A percentile compares a stretch with the other conserved stretches of the same genome.
Evolutionary conservation across 92 coral and sea anemone species (phyloP).

Genomic region (Zoanthus solanderi): DNA sequence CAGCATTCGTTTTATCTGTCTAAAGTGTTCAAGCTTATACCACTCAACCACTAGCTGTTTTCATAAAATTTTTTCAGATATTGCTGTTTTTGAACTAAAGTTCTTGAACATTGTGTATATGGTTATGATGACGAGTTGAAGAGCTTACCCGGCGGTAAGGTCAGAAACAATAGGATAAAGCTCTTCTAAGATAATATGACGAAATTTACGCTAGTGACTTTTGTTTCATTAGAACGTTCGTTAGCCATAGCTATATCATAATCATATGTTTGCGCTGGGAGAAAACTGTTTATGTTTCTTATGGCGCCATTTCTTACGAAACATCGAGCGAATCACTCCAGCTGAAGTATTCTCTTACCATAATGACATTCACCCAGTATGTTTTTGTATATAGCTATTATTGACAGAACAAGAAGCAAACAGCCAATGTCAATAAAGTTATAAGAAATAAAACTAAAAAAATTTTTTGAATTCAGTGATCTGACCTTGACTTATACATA

Average conservation of each 20-base stretch:
- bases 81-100: neutral
- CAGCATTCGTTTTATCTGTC: slow-evolving; percentile 33
- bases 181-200: neutral
- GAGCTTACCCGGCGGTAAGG: neutral
- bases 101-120: neutral
- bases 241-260: neutral
- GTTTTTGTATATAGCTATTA: slow-evolving; percentile 9
- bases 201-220: slow-evolving; percentile 27
- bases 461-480: neutral
- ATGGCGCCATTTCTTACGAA: neutral
- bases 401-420: slow-evolving; percentile 7
- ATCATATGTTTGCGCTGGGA: neutral
- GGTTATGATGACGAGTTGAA: neutral
- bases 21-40: slow-evolving; percentile 1
- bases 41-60: slow-evolving; percentile 7
- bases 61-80: neutral
- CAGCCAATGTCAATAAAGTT: neutral
- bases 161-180: slow-evolving; percentile 41
- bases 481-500: neutral
- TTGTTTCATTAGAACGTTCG: neutral
- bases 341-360: slow-evolving; percentile 22
- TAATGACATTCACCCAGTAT: neutral
- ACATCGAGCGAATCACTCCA: neutral
- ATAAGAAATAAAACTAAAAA: neutral
- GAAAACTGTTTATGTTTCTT: neutral